phyloP scores from a whole-genome alignment of 2,888 invertebrate species.

The Chalcosyrphus nemorum region DNA sequence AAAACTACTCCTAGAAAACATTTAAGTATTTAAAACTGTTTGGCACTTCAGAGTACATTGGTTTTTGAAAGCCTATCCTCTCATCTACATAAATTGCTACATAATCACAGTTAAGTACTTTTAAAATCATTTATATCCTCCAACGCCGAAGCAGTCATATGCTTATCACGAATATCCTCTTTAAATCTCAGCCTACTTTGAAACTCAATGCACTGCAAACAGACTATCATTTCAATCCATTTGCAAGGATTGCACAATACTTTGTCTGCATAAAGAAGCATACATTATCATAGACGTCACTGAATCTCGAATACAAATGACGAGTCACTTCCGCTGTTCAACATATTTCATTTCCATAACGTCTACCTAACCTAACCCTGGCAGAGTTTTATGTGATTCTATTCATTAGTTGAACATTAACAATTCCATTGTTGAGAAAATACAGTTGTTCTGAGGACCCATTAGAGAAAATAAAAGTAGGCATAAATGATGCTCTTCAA shows the following conservation, averaged over 20 bases:
- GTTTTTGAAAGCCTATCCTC: not conserved
- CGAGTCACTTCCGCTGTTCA: slow-evolving; percentile 36
- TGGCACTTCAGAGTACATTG: not conserved
- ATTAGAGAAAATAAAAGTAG: not conserved
- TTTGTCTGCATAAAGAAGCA: not conserved
- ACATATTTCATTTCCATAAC: slow-evolving; percentile 43
- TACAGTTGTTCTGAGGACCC: not conserved
- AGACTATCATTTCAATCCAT: slow-evolving; percentile 40
- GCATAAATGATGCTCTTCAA: not conserved
- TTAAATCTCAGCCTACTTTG: slow-evolving; percentile 53
- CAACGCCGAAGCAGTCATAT: slow-evolving; percentile 11
- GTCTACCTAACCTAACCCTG: not conserved
- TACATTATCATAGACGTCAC: slow-evolving; percentile 22
- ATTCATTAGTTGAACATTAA: slow-evolving; percentile 51
- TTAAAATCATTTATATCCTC: slow-evolving; percentile 38
- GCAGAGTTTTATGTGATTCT: slow-evolving; percentile 14
- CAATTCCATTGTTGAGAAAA: slow-evolving; percentile 22
- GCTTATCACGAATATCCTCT: slow-evolving; percentile 33
- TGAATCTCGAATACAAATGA: slow-evolving; percentile 40
- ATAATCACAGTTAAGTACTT: slow-evolving; percentile 28
- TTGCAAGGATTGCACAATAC: slow-evolving; percentile 26
- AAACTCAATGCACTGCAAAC: slow-evolving; percentile 23
- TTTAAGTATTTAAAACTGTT: not conserved
- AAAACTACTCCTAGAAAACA: too few species aligned
- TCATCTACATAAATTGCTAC: not conserved